Conservation (phyloP, 2,797 vertebrate species). For the Coendou prehensilis region DNA sequence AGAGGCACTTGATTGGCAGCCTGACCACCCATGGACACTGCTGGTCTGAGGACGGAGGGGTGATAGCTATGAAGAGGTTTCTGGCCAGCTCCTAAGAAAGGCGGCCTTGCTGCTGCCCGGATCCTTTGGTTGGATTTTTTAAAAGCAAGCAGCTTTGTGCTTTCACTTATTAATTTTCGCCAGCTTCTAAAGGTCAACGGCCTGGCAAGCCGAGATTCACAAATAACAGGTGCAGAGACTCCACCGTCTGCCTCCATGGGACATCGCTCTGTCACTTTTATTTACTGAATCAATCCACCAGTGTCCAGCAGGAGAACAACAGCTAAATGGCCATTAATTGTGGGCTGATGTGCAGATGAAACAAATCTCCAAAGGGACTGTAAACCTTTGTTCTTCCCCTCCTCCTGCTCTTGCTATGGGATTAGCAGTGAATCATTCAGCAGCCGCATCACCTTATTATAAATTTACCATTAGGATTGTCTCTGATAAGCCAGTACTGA, state of each 20-base stretch:
- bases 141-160: conserved; percentile 85
- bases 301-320: conserved; percentile 92
- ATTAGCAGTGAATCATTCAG: conserved; percentile 89
- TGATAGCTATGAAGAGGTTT: neutral
- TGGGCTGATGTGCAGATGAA: conserved; percentile 92
- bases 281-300: conserved; percentile 93
- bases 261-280: conserved; percentile 92
- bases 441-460: conserved; percentile 88
- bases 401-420: conserved; percentile 85
- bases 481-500: conserved; percentile 78
- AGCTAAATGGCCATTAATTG: conserved; percentile 93
- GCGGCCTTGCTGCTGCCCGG: conserved; percentile 60
- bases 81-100: conserved; percentile 71
- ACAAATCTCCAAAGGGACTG: conserved; percentile 90
- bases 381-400: conserved; percentile 92
- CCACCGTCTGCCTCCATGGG: conserved; percentile 88
- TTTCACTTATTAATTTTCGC: conserved; percentile 89
- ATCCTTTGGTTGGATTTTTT: conserved; percentile 81
- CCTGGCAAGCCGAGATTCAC: conserved; percentile 89
- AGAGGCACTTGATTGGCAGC: conserved; percentile 36
- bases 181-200: conserved; percentile 89
- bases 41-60: conserved; percentile 33
- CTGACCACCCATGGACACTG: neutral
- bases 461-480: conserved; percentile 85
- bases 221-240: conserved; percentile 92